Percentiles rank a stretch among this genome's conserved stretches.
These are phyloP conservation scores for Papilio xuthus DNA, from an alignment of 1,140 invertebrate species.

Conservation along the genomic window DNA sequence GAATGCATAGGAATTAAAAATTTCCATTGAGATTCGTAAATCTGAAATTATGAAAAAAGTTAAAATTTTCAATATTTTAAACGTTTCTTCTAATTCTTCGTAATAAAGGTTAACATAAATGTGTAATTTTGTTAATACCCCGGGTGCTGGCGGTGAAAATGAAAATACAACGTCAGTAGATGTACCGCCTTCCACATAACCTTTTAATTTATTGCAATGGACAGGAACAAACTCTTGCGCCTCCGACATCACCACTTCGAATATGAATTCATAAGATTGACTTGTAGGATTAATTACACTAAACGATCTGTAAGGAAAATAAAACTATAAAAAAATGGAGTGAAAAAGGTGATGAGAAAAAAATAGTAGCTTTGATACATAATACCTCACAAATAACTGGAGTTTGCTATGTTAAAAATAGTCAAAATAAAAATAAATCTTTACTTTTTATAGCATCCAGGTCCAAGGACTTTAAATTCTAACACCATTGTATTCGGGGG, in stretches of 20 bases:
- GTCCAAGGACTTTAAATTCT: conserved; percentile 81
- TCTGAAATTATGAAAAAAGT: conserved; percentile 48
- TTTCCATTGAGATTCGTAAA: conserved; percentile 74
- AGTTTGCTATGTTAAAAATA: conserved; percentile 24
- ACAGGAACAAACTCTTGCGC: conserved; percentile 66
- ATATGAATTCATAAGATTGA: conserved; percentile 72
- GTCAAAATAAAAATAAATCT: neutral
- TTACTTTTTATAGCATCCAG: conserved; percentile 77
- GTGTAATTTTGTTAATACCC: conserved; percentile 48
- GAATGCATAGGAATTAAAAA: conserved; percentile 61
- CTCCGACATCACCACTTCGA: conserved; percentile 67
- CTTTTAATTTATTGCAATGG: conserved; percentile 71
- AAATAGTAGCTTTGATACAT: no score
- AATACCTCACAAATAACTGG: no score
- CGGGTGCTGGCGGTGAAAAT: conserved; percentile 69
- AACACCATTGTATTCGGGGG: conserved; percentile 72
- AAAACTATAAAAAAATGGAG: no score
- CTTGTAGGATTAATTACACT: conserved; percentile 72
- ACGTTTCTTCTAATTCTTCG: neutral
- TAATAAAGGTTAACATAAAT: neutral
- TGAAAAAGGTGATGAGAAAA: no score
- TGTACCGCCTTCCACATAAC: conserved; percentile 69
- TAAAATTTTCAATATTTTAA: neutral
- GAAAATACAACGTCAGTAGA: conserved; percentile 70
- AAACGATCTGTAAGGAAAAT: conserved; percentile 57